A percentile compares a stretch with the other conserved stretches of the same genome.
Evolutionary conservation across 2,888 invertebrate species (phyloP).

Genomic region (Xanthia togata): DNA sequence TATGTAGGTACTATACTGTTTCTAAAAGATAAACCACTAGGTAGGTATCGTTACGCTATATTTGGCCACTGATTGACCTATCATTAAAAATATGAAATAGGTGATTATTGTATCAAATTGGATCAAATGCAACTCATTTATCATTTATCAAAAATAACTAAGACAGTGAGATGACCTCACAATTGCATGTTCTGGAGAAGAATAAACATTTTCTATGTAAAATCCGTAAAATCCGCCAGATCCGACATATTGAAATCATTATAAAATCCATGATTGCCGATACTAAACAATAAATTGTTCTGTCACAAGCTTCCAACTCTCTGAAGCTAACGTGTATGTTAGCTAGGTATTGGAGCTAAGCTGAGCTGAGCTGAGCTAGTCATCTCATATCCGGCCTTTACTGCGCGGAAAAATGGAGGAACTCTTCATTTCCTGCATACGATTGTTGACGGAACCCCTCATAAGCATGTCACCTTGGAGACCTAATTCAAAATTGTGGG

Average conservation of each 20-base stretch:
- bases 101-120: neutral
- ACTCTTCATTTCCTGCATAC: slow-evolving; percentile 24
- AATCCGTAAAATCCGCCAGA: neutral
- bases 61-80: neutral
- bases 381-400: slow-evolving; percentile 14
- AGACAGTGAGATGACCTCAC: neutral
- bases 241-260: neutral
- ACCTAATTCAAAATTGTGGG: neutral
- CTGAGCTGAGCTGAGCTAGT: neutral
- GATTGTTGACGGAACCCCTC: neutral
- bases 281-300: neutral
- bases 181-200: neutral
- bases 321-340: neutral
- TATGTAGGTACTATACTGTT: too few relatives aligned
- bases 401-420: neutral
- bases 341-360: slow-evolving; percentile 1
- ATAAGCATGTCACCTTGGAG: neutral
- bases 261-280: neutral
- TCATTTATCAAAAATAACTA: neutral
- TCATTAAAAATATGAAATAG: neutral
- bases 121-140: neutral
- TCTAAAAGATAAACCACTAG: too few relatives aligned
- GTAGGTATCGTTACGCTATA: too few relatives aligned
- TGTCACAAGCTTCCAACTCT: neutral
- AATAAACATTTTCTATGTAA: neutral